These are phyloP conservation scores for Lanius collurio DNA, from an alignment of 2,113 vertebrate genomes.

Conservation along the genomic window DNA sequence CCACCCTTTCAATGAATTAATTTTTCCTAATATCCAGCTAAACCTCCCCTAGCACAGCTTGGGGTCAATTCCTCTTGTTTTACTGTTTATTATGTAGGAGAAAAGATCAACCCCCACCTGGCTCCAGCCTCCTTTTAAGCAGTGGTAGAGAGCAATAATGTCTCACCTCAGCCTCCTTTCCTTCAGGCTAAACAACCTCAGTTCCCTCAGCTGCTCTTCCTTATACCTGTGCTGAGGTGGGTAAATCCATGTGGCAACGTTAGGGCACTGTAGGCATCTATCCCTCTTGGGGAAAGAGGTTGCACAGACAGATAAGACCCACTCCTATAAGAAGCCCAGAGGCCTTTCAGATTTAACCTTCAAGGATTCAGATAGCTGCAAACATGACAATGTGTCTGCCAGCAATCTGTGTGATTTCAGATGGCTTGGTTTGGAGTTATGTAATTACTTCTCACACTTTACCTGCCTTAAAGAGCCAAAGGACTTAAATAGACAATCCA, in stretches of 20 bases:
- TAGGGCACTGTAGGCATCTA: neutral
- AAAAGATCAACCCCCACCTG: neutral
- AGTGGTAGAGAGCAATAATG: neutral
- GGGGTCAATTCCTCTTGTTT: neutral
- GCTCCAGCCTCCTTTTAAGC: neutral
- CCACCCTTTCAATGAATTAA: neutral
- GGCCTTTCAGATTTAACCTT: neutral
- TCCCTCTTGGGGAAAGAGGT: neutral
- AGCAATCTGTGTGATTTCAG: neutral
- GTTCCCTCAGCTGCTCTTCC: neutral
- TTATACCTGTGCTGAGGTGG: neutral
- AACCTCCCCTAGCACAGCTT: neutral
- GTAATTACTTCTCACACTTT: neutral
- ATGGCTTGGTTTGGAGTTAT: neutral
- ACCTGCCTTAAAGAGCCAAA: neutral
- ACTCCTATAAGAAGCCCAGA: neutral
- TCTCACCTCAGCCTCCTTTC: neutral
- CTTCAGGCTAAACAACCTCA: neutral
- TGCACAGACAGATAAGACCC: accelerated
- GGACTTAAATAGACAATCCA: neutral
- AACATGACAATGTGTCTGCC: neutral
- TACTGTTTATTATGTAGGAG: neutral
- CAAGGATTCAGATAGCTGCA: neutral
- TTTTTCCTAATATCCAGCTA: neutral
- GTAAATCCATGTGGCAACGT: neutral